Conservation (phyloP, 2,797 vertebrate genomes). For the Triplophysa yarkandensis region DNA sequence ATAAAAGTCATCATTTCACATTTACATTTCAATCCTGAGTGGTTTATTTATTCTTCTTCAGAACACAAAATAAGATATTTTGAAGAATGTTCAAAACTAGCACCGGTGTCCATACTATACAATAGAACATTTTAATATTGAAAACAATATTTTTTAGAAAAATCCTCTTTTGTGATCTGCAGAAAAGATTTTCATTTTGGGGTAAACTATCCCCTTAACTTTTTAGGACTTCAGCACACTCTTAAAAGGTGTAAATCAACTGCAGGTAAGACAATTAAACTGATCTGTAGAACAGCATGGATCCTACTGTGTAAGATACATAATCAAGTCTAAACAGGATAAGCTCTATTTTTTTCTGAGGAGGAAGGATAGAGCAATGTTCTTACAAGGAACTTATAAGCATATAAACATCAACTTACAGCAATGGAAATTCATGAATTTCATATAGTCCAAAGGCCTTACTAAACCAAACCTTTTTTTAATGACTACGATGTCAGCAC, state of each 20-base stretch:
- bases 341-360: slow-evolving; percentile 36
- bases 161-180: too few relatives aligned
- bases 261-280: slow-evolving; percentile 17
- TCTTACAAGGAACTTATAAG: slow-evolving; percentile 27
- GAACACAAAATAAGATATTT: too few relatives aligned
- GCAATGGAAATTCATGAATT: slow-evolving; percentile 41
- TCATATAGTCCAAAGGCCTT: slow-evolving; percentile 48
- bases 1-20: too few relatives aligned
- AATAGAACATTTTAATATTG: too few relatives aligned
- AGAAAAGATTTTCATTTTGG: too few relatives aligned
- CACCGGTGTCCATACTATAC: too few relatives aligned
- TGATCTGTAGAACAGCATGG: not conserved
- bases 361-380: slow-evolving; percentile 4
- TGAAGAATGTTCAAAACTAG: too few relatives aligned
- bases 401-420: slow-evolving; percentile 1
- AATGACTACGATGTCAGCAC: slow-evolving; percentile 30
- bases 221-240: too few relatives aligned
- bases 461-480: slow-evolving; percentile 59
- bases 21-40: too few relatives aligned
- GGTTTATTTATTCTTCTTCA: too few relatives aligned
- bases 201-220: too few relatives aligned
- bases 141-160: too few relatives aligned
- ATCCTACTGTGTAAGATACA: slow-evolving; percentile 27
- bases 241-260: slow-evolving; percentile 1
- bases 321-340: slow-evolving; percentile 35